These are phyloP conservation scores for Acleris emargana DNA, from an alignment of 2,888 invertebrate species.

Conservation along the genomic window DNA sequence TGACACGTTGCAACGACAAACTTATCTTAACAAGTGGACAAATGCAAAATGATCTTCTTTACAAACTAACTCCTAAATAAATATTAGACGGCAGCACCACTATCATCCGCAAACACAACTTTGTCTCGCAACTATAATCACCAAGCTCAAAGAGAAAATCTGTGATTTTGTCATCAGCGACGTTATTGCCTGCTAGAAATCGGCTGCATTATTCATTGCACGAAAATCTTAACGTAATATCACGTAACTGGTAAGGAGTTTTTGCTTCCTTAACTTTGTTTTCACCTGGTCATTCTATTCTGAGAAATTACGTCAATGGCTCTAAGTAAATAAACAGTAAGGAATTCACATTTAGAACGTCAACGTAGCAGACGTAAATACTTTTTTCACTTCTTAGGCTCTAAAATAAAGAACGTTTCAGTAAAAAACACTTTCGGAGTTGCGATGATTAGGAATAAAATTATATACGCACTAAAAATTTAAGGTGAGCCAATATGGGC, in stretches of 20 bases:
- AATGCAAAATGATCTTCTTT: not conserved
- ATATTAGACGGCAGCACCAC: not conserved
- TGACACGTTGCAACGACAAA: slow-evolving; percentile 17
- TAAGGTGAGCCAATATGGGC: too few species aligned
- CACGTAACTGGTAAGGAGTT: slow-evolving; percentile 24
- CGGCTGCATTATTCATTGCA: slow-evolving; percentile 36
- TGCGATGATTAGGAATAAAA: too few species aligned
- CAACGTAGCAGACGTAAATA: too few species aligned
- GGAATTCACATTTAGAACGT: too few species aligned
- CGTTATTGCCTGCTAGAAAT: slow-evolving; percentile 24
- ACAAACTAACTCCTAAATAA: not conserved
- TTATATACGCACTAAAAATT: too few species aligned
- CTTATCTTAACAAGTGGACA: not conserved
- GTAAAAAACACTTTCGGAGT: too few species aligned
- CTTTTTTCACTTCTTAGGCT: too few species aligned
- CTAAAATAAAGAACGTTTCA: too few species aligned
- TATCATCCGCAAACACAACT: slow-evolving; percentile 11
- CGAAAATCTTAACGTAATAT: slow-evolving; percentile 33
- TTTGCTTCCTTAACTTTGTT: slow-evolving; percentile 12
- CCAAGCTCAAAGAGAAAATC: slow-evolving; percentile 32
- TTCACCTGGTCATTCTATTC: not conserved
- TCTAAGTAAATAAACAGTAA: too few species aligned
- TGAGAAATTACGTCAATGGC: too few species aligned
- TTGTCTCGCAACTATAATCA: slow-evolving; percentile 7
- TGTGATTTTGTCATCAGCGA: slow-evolving; percentile 23